Conservation (phyloP, 2,888 invertebrate species). For the Stenoptilia bipunctidactyla region DNA sequence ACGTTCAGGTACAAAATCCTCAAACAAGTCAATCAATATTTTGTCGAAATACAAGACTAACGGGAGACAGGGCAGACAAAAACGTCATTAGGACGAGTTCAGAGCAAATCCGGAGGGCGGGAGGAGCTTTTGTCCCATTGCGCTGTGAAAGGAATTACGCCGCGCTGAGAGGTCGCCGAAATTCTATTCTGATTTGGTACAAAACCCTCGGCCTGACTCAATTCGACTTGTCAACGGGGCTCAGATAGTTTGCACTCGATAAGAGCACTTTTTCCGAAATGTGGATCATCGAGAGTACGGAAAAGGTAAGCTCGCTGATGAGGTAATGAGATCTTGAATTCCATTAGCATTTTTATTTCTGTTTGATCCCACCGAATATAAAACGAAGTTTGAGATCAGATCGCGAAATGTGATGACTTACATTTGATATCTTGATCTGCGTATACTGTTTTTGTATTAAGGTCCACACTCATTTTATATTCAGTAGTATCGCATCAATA, state of each 20-base stretch:
- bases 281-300: constrained; percentile 9
- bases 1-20: not conserved
- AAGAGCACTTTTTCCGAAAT: constrained; percentile 10
- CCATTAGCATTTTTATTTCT: too few relatives aligned
- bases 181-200: constrained; percentile 22
- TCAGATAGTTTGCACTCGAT: constrained; percentile 20
- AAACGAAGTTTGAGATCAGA: too few relatives aligned
- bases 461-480: too few relatives aligned
- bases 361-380: too few relatives aligned
- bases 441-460: too few relatives aligned
- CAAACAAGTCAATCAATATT: constrained; percentile 30
- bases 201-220: constrained; percentile 14
- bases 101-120: constrained; percentile 26
- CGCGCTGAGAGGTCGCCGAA: constrained; percentile 18
- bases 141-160: constrained; percentile 25
- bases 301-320: not conserved
- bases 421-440: too few relatives aligned
- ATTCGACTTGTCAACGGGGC: constrained; percentile 18
- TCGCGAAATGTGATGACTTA: too few relatives aligned
- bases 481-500: too few relatives aligned
- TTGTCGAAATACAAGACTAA: constrained; percentile 23
- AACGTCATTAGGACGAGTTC: constrained; percentile 33
- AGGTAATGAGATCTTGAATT: not conserved
- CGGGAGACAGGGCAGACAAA: constrained; percentile 29
- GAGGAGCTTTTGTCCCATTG: constrained; percentile 26